Conservation (phyloP, 2,797 vertebrate species). For the Karalla daura region DNA sequence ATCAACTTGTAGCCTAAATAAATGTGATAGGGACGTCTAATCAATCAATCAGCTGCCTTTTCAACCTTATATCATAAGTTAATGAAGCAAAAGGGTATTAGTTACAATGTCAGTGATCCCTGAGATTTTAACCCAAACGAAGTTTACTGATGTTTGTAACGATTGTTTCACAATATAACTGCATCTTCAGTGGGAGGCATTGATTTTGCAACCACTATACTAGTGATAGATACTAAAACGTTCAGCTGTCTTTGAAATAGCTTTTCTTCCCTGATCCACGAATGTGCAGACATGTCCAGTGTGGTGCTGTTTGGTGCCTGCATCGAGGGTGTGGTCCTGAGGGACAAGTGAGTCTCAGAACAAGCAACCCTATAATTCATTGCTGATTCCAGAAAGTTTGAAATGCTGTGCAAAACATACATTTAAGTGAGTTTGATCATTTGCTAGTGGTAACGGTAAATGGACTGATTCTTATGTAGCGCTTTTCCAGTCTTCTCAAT, state of each 20-base stretch:
- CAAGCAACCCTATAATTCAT: neutral
- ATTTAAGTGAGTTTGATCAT: too few relatives aligned
- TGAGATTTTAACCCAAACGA: conserved; percentile 51
- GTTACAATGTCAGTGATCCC: conserved; percentile 51
- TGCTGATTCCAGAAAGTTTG: too few relatives aligned
- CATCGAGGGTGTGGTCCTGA: conserved; percentile 93
- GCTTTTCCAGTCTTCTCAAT: too few relatives aligned
- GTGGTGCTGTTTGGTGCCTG: conserved; percentile 94
- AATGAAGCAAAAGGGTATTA: conserved; percentile 67
- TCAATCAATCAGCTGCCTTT: conserved; percentile 56
- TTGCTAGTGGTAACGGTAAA: too few relatives aligned
- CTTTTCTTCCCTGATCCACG: conserved; percentile 68
- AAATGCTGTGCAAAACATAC: too few relatives aligned
- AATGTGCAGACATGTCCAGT: conserved; percentile 87
- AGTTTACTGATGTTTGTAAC: conserved; percentile 35
- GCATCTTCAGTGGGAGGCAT: conserved; percentile 19
- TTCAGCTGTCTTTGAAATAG: neutral
- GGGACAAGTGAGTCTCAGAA: conserved; percentile 90
- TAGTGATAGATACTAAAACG: neutral
- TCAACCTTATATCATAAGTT: conserved; percentile 61
- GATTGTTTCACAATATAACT: conserved; percentile 39
- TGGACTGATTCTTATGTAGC: too few relatives aligned
- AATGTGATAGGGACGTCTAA: conserved; percentile 72
- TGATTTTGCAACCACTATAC: conserved; percentile 5
- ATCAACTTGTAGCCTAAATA: conserved; percentile 53